phyloP scores from a whole-genome alignment of 2,888 invertebrate genomes.

The Linnaemya vulpina region DNA sequence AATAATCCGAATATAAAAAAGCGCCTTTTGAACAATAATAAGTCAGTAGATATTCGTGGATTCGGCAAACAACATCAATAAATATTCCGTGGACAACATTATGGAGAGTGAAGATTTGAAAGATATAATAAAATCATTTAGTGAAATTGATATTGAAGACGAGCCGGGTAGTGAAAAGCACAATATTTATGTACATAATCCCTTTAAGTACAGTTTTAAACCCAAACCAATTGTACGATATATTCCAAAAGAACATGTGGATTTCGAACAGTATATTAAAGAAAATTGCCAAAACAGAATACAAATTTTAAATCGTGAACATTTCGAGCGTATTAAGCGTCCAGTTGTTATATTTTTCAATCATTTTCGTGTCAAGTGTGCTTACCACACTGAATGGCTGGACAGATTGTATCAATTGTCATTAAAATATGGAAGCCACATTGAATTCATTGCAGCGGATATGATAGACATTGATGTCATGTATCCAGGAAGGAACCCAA shows the following conservation, averaged over 20 bases:
- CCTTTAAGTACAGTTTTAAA: not conserved
- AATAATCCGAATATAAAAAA: not conserved
- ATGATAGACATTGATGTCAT: constrained; percentile 54
- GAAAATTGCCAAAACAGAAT: constrained; percentile 32
- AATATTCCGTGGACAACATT: not conserved
- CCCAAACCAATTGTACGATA: constrained; percentile 1
- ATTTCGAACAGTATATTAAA: constrained; percentile 38
- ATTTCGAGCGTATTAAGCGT: constrained; percentile 15
- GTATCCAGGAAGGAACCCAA: constrained; percentile 35
- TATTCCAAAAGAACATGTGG: not conserved
- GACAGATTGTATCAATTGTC: constrained; percentile 38
- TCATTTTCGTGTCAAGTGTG: constrained; percentile 56
- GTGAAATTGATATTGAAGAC: constrained; percentile 31
- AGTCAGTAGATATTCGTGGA: not conserved
- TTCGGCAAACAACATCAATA: not conserved
- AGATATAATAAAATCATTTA: not conserved
- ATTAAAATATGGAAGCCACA: constrained; percentile 38
- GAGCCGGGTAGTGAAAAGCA: constrained; percentile 11
- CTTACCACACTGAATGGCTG: constrained; percentile 47
- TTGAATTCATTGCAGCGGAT: constrained; percentile 61
- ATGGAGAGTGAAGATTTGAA: constrained; percentile 31
- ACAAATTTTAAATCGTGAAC: constrained; percentile 40
- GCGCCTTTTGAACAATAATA: not conserved
- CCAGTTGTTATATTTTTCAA: constrained; percentile 48
- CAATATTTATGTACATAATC: not conserved